Evolutionary conservation across 2,888 invertebrate species (phyloP), one percentile per base, ranked within the genome.

Genomic region (Caenorhabditis wallacei): DNA sequence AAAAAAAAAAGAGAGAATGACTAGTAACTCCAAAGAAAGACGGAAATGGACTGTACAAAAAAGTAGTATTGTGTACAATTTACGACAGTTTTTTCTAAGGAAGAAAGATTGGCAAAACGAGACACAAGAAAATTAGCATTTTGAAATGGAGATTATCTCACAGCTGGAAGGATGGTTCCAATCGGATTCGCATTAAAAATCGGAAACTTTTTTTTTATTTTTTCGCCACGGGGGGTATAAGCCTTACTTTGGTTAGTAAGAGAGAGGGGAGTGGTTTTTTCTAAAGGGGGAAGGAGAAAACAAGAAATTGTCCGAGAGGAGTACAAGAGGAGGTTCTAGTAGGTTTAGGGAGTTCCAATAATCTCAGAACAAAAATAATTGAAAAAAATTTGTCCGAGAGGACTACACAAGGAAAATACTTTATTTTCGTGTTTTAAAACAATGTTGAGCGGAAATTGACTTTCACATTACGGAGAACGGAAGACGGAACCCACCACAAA

Each of bases 181-280:
- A n/a, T n/a, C n/a, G n/a, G n/a, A n/a, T n/a, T n/a, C n/a, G n/a
- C n/a, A n/a, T n/a, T n/a, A n/a, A n/a, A n/a, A n/a, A n/a, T n/a
- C 56, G 11, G 22, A 46, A 48, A 24, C 18, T 18, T 51, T 68
- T 18, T n/a, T n/a, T n/a, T n/a, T 51, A n/a, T n/a, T n/a, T n/a
- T n/a, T n/a, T n/a, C n/a, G n/a, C 66, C 3, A 8, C 59, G 30
- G 79, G 71, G 70, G 79, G 71, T 66, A 79, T 79, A 79, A 79
- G 79, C 71, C 57, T 71, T 30, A 51, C 18, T 46, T 30, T 13
- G 2, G n/a, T 13, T 11, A 13, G 40, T 8, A 13, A 16, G 10
- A 10, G 35, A 10, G 10, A 35, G 35, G 13, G 24, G 43, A 48
- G 46, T 24, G 26, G 46, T 63, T 63, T 63, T 63, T 63, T 48